Evolutionary conservation across 2,797 vertebrate genomes (phyloP).

Genomic region (Neosilurus hyrtlii): DNA sequence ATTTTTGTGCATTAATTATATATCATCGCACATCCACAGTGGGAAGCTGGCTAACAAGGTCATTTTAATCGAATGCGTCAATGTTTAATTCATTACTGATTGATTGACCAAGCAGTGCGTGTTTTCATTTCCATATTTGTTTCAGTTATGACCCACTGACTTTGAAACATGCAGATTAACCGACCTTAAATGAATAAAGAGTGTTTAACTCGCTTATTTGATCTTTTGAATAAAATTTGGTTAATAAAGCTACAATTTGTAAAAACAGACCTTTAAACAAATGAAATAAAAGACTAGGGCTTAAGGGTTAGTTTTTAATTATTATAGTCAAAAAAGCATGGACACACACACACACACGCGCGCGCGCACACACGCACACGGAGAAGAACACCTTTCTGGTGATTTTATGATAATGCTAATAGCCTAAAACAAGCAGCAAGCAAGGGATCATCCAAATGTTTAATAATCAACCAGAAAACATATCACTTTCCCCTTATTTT

Average conservation of each 20-base stretch:
- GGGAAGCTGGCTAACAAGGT: constrained; percentile 30
- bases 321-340: background rate
- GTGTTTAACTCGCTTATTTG: background rate
- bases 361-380: background rate
- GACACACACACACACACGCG: background rate
- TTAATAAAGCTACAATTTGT: background rate
- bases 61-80: constrained; percentile 49
- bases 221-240: background rate
- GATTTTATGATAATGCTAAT: background rate
- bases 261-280: background rate
- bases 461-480: background rate
- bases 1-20: constrained; percentile 39
- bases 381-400: background rate
- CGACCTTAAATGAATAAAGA: background rate
- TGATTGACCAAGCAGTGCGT: constrained; percentile 8
- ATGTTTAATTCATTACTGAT: constrained; percentile 49
- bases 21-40: constrained; percentile 24
- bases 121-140: constrained; percentile 42
- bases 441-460: background rate
- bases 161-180: constrained; percentile 41
- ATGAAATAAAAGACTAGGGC: background rate
- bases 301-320: background rate
- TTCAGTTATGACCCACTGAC: constrained; percentile 35
- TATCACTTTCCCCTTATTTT: background rate
- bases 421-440: constrained; percentile 1